These are phyloP conservation scores for Euzetes globulus DNA, from an alignment of 2,888 invertebrate species.

Conservation along the genomic window DNA sequence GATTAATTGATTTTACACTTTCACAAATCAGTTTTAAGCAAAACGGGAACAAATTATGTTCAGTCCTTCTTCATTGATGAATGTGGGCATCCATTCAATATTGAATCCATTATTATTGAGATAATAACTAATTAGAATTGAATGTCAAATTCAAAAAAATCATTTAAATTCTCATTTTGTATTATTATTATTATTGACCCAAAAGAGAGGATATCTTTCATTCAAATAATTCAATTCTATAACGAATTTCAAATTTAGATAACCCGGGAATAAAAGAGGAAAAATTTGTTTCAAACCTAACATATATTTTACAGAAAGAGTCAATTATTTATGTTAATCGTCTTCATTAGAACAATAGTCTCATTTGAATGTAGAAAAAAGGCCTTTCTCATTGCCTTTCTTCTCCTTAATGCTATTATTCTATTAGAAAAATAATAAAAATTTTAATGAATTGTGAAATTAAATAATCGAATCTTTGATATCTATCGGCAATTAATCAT, in stretches of 20 bases:
- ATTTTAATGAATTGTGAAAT: no score
- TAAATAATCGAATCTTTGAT: no score
- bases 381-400: background rate
- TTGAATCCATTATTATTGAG: background rate
- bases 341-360: slow-evolving; percentile 1
- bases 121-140: background rate
- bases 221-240: background rate
- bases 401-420: no score
- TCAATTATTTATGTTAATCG: background rate
- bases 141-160: background rate
- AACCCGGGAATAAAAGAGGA: background rate
- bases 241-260: background rate
- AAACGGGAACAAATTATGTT: background rate
- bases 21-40: background rate
- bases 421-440: no score
- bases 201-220: background rate
- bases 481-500: no score
- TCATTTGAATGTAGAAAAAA: background rate
- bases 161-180: background rate
- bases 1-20: background rate
- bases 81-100: background rate
- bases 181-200: background rate
- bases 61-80: background rate
- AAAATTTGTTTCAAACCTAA: background rate
- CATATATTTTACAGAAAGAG: background rate